Evolutionary conservation across 1,140 invertebrate genomes (phyloP).

Genomic region (Drosophila asahinai): DNA sequence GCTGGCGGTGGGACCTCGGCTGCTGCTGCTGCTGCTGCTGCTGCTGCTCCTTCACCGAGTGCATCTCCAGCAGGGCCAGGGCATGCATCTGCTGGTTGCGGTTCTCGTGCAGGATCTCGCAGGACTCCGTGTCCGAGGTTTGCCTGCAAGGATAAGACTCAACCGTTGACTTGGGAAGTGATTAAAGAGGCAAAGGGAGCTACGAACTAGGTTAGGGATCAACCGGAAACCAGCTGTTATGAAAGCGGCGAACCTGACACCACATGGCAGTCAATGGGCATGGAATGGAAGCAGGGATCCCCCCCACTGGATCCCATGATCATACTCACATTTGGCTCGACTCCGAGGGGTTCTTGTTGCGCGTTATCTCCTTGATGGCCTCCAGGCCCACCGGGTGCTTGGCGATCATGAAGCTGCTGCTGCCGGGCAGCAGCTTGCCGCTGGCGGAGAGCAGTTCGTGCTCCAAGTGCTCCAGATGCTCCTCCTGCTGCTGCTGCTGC

Average conservation of each 20-base stretch:
- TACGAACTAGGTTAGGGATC: conserved; percentile 5
- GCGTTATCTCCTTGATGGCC: conserved; percentile 84
- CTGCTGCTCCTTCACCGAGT: conserved; percentile 40
- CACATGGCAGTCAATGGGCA: conserved; percentile 18
- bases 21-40: conserved; percentile 20
- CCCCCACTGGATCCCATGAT: conserved; percentile 22
- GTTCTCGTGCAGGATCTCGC: conserved; percentile 83
- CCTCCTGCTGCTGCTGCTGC: conserved; percentile 49
- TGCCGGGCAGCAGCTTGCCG: conserved; percentile 62
- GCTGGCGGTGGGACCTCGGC: conserved; percentile 67
- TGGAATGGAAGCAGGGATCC: conserved; percentile 24
- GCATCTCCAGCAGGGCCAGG: conserved; percentile 69
- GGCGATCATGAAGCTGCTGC: conserved; percentile 82
- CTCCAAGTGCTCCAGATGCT: conserved; percentile 33
- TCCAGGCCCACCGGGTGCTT: conserved; percentile 84
- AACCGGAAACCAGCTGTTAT: conserved; percentile 15
- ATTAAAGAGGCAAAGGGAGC: too few relatives aligned
- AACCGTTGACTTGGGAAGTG: too few relatives aligned
- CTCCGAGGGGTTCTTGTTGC: conserved; percentile 83
- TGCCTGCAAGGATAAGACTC: conserved; percentile 59
- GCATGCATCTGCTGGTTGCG: conserved; percentile 76
- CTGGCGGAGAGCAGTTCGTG: conserved; percentile 42
- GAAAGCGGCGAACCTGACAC: conserved; percentile 35
- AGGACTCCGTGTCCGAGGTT: conserved; percentile 84
- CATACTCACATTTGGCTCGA: conserved; percentile 84